A percentile compares a stretch with the other conserved stretches of the same genome.
Evolutionary conservation across 2,113 vertebrate genomes (phyloP).

Genomic region (Haemorhous mexicanus): DNA sequence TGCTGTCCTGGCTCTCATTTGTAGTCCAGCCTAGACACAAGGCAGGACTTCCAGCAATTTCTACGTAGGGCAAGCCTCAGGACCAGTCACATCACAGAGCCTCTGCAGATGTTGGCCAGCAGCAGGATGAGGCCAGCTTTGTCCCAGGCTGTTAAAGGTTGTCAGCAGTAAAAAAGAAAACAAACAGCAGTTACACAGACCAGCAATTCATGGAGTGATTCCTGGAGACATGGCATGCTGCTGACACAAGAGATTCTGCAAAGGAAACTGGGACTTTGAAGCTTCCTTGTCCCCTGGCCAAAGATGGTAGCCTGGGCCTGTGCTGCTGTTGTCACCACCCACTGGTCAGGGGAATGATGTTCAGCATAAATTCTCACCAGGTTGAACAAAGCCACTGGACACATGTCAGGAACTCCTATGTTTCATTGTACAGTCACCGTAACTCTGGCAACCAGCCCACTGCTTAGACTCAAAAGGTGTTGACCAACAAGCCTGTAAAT

Average conservation of each 20-base stretch:
- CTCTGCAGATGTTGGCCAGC: neutral
- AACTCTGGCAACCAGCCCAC: neutral
- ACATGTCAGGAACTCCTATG: neutral
- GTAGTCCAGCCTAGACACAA: neutral
- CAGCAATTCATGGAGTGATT: neutral
- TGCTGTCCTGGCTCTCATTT: neutral
- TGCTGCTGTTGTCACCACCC: rapidly evolving
- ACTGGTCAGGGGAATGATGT: too few species aligned
- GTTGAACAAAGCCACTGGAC: neutral
- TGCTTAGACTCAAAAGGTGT: neutral
- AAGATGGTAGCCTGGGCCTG: neutral
- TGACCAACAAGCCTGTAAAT: neutral
- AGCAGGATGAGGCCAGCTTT: neutral
- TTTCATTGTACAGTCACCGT: neutral
- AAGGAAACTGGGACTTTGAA: neutral
- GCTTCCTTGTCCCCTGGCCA: neutral
- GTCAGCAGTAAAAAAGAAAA: neutral
- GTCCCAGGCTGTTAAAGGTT: neutral
- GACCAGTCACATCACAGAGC: neutral
- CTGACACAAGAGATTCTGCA: neutral
- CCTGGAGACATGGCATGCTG: neutral
- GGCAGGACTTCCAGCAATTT: neutral
- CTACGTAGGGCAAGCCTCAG: neutral
- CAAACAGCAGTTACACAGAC: neutral
- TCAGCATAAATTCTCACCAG: neutral